These are phyloP conservation scores for Panopea generosa DNA, from an alignment of 2,888 invertebrate genomes.

Conservation along the genomic window DNA sequence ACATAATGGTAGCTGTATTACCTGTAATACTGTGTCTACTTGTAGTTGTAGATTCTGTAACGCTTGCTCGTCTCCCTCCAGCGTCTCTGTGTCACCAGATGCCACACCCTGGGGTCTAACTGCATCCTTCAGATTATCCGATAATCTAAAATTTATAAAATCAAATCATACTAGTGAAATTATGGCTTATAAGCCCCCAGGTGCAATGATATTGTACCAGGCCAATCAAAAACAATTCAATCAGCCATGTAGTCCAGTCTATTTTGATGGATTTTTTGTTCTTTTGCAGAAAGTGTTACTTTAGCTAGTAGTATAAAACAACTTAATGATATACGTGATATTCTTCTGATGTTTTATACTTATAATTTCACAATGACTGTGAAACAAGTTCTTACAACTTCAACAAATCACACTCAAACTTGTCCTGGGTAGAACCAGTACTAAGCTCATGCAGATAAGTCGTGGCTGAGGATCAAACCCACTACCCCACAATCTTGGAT, in stretches of 20 bases:
- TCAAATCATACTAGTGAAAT: neutral
- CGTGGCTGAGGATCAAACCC: too few relatives aligned
- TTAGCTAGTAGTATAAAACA: too few relatives aligned
- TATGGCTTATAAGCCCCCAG: too few relatives aligned
- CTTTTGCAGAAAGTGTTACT: too few relatives aligned
- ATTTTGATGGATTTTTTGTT: neutral
- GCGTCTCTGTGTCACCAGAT: conserved; percentile 42
- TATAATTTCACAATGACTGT: too few relatives aligned
- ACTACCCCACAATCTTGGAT: too few relatives aligned
- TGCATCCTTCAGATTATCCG: conserved; percentile 4
- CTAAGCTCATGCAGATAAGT: too few relatives aligned
- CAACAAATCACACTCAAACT: too few relatives aligned
- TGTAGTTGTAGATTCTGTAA: conserved; percentile 37
- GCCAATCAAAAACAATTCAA: neutral
- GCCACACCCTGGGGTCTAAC: neutral
- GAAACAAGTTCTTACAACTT: too few relatives aligned
- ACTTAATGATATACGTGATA: too few relatives aligned
- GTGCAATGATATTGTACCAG: neutral
- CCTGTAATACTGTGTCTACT: conserved; percentile 37
- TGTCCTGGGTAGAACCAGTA: too few relatives aligned
- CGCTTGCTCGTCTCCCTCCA: conserved; percentile 71
- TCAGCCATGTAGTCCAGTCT: neutral
- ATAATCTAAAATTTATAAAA: neutral
- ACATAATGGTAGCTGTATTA: neutral
- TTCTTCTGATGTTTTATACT: too few relatives aligned